Percentiles rank a stretch among this genome's conserved stretches.
Evolutionary conservation across 2,888 invertebrate genomes (phyloP).

Genomic region (Lymantria monacha): DNA sequence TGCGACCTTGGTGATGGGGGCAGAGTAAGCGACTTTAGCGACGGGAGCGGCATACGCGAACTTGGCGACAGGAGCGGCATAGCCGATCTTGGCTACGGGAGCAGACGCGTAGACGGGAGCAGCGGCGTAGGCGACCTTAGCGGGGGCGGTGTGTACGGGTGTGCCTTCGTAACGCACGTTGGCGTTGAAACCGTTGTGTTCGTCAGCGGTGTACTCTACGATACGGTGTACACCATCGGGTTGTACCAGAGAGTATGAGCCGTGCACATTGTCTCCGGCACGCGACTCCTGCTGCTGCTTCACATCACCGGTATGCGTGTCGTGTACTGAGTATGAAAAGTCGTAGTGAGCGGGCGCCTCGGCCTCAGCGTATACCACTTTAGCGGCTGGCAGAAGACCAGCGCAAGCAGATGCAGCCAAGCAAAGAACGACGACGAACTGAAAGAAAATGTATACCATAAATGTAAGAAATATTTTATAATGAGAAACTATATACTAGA

Average conservation of each 20-base stretch:
- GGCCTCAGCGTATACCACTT: slow-evolving; percentile 56
- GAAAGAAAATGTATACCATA: slow-evolving; percentile 9
- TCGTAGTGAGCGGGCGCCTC: slow-evolving; percentile 70
- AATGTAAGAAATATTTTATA: no score
- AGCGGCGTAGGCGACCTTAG: slow-evolving; percentile 41
- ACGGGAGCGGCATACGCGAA: slow-evolving; percentile 35
- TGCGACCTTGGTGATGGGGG: slow-evolving; percentile 23
- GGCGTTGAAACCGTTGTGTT: slow-evolving; percentile 71
- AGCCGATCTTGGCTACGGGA: slow-evolving; percentile 36
- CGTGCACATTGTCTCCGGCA: slow-evolving; percentile 66
- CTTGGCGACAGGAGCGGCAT: slow-evolving; percentile 32
- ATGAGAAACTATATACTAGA: no score
- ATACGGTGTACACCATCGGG: slow-evolving; percentile 72
- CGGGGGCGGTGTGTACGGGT: slow-evolving; percentile 39
- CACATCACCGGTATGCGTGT: slow-evolving; percentile 67
- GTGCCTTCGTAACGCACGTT: slow-evolving; percentile 70
- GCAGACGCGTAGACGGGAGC: slow-evolving; percentile 45
- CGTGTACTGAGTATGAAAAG: slow-evolving; percentile 71
- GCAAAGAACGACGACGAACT: slow-evolving; percentile 49
- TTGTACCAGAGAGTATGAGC: slow-evolving; percentile 75
- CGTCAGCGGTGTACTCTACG: slow-evolving; percentile 72
- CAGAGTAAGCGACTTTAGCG: slow-evolving; percentile 19
- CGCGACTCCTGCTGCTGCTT: slow-evolving; percentile 74
- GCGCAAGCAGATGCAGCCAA: slow-evolving; percentile 52
- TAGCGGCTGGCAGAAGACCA: slow-evolving; percentile 48